Conservation (phyloP, 2,113 vertebrate genomes). For the Aegithalos caudatus region DNA sequence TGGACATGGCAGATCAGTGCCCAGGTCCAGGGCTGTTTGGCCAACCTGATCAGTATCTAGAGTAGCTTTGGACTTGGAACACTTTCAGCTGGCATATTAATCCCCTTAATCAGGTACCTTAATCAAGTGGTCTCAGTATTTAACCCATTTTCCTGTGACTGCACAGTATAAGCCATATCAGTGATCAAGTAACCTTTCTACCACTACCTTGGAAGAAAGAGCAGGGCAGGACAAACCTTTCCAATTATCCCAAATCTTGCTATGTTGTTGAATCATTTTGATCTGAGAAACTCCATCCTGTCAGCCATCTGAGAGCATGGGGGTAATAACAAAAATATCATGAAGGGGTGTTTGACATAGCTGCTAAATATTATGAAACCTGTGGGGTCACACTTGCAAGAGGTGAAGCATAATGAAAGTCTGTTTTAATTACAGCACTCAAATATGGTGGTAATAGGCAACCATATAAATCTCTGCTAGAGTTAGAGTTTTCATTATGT, state of each 20-base stretch:
- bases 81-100: not conserved
- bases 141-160: not conserved
- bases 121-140: not conserved
- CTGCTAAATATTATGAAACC: not conserved
- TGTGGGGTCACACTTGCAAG: not conserved
- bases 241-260: not conserved
- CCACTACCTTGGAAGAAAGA: not conserved
- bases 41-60: fast-evolving
- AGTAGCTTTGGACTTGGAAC: not conserved
- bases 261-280: not conserved
- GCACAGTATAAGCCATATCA: not conserved
- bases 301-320: not conserved
- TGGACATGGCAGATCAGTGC: not conserved
- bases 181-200: not conserved
- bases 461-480: not conserved
- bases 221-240: not conserved
- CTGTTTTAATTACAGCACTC: not conserved
- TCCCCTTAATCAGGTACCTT: not conserved
- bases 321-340: not conserved
- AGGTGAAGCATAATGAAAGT: not conserved
- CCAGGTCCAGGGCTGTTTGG: not conserved
- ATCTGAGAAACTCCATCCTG: not conserved
- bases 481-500: not conserved
- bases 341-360: fast-evolving
- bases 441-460: not conserved